phyloP scores from a whole-genome alignment of 2,888 invertebrate species.

The Ophioninae sp. region DNA sequence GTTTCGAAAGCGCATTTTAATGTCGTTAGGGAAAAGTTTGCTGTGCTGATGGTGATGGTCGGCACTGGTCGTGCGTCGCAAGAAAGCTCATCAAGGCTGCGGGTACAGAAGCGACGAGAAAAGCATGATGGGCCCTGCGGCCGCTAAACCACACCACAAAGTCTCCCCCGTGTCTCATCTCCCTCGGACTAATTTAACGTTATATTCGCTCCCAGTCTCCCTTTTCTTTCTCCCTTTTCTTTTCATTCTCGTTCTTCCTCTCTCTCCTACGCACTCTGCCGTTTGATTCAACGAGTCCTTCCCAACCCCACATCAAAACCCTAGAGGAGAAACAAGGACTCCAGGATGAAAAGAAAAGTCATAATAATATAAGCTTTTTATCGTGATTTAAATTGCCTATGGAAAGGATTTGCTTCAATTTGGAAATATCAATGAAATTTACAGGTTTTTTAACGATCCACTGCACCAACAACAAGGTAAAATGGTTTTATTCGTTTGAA shows the following conservation, averaged over 20 bases:
- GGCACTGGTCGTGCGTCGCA: conserved; percentile 58
- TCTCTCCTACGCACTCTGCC: not conserved
- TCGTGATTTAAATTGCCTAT: conserved; percentile 16
- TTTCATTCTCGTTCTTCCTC: not conserved
- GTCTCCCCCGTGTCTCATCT: conserved; percentile 27
- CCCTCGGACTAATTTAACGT: conserved; percentile 50
- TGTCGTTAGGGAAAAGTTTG: conserved; percentile 70
- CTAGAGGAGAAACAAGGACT: conserved; percentile 3
- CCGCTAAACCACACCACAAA: conserved; percentile 51
- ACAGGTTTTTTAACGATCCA: not conserved
- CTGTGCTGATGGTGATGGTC: conserved; percentile 42
- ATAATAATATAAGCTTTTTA: conserved; percentile 13
- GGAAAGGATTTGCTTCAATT: conserved; percentile 12
- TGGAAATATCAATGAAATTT: not conserved
- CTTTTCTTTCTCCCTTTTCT: not conserved
- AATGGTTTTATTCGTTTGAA: not conserved
- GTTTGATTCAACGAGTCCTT: conserved; percentile 45
- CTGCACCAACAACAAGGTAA: not conserved
- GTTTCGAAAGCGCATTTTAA: conserved; percentile 70
- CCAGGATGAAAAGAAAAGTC: conserved; percentile 5
- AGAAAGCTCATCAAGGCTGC: conserved; percentile 71
- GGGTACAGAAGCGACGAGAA: conserved; percentile 56
- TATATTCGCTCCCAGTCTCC: conserved; percentile 4
- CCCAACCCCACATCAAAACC: conserved; percentile 38
- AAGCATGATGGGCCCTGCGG: conserved; percentile 56